Base-by-base conservation (phyloP, 2,888 invertebrate species). In the Drosophila subquinaria region DNA sequence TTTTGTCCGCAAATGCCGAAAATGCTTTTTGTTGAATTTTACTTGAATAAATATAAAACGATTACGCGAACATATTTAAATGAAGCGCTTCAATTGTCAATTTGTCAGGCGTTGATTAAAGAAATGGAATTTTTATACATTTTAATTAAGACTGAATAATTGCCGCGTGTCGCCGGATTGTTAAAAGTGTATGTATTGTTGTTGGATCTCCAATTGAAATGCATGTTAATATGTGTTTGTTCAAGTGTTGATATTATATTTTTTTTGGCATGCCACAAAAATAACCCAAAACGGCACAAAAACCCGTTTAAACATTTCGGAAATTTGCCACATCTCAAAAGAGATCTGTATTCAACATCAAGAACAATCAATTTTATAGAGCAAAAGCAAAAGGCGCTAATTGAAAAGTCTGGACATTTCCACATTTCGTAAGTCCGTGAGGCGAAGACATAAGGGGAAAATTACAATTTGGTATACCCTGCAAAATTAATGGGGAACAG, bases 61-160 rank as follows among this genome's bases (percentile, higher is more conserved):
- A 45, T 72, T 65, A 56, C 50, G 59, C 50, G 47, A 20, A 52
- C 20, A 65, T 52, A 76, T 77, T 76, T 76, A 76, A 76, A 77
- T 73, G 62, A 73, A 77, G 62, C 64, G 56, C 65, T 65, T 77
- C 69, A 78, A 84, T 89, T 89, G 88, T 72, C 90, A 85, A 79
- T 85, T 88, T 85, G 82, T 89, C 88, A 76, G 70, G 65, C 76
- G 76, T 84, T 85, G 82, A 88, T 88, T 85, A 76, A 85, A 79
- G 76, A 88, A 84, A 73, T 73, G 76, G 57, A 79, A 76, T 68
- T 74, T 81, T 81, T 70, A 73, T 73, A 85, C 82, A 73, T 73
- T 88, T 84, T 89, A 79, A 88, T 84, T 84, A 89, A 89, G 88
- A 70, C 79, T 64, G 88, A 89, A 88, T 82, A 79, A 85, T 81